Evolutionary conservation across 1,140 invertebrate species (phyloP).

Genomic region (Drosophila eugracilis): DNA sequence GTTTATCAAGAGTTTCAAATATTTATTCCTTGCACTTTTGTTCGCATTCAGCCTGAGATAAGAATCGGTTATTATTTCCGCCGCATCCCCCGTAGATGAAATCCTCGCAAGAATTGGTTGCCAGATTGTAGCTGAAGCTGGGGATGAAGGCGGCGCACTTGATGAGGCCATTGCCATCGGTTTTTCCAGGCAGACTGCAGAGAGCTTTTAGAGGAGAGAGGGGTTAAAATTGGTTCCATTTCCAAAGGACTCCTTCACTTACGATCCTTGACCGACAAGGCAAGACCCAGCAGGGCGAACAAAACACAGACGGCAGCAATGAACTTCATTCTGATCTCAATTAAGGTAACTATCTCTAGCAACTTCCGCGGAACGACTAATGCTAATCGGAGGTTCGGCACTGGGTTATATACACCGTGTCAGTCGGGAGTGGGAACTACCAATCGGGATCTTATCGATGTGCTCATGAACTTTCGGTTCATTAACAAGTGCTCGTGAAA

Average conservation of each 20-base stretch:
- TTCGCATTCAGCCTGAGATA: slow-evolving; percentile 18
- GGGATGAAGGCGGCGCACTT: slow-evolving; percentile 80
- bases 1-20: neutral
- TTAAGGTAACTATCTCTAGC: neutral
- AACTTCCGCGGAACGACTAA: slow-evolving; percentile 43
- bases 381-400: slow-evolving; percentile 1
- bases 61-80: slow-evolving; percentile 95
- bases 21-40: slow-evolving; percentile 57
- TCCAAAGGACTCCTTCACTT: neutral
- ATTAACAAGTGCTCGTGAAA: slow-evolving; percentile 64
- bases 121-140: slow-evolving; percentile 92
- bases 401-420: slow-evolving; percentile 44
- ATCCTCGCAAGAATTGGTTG: slow-evolving; percentile 89
- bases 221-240: neutral
- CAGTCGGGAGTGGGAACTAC: slow-evolving; percentile 10
- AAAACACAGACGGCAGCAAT: slow-evolving; percentile 43
- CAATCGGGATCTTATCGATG: slow-evolving; percentile 22
- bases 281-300: slow-evolving; percentile 52
- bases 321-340: slow-evolving; percentile 54
- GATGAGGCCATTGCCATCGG: slow-evolving; percentile 62
- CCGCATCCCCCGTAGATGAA: slow-evolving; percentile 93
- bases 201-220: slow-evolving; percentile 10
- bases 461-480: slow-evolving; percentile 48
- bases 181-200: slow-evolving; percentile 31
- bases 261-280: slow-evolving; percentile 56